A percentile compares a stretch with the other conserved stretches of the same genome.
These are phyloP conservation scores for Anoplius nigerrimus DNA, from an alignment of 2,888 invertebrate genomes.

Conservation along the genomic window DNA sequence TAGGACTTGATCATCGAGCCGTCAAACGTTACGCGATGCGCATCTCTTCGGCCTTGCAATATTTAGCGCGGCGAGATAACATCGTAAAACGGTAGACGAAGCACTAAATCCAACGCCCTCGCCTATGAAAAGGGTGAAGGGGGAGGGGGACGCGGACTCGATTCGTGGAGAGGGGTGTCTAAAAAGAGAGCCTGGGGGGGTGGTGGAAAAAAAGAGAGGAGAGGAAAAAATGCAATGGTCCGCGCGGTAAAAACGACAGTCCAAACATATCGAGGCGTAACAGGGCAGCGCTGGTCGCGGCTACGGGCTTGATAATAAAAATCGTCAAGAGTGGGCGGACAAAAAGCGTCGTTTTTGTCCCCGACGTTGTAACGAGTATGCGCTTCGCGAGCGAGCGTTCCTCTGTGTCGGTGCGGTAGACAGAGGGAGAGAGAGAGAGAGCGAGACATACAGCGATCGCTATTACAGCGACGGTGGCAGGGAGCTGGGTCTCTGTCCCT, in stretches of 20 bases:
- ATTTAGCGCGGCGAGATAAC: neutral
- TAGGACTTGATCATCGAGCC: too few species aligned
- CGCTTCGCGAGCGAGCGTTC: too few species aligned
- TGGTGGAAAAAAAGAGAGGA: neutral
- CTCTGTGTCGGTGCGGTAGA: too few species aligned
- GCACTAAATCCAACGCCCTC: too few species aligned
- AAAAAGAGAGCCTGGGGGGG: neutral
- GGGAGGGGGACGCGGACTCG: neutral
- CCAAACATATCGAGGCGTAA: slow-evolving; percentile 1
- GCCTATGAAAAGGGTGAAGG: neutral
- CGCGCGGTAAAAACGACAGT: too few species aligned
- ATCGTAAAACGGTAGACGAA: neutral
- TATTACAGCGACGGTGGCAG: neutral
- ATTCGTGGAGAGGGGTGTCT: neutral
- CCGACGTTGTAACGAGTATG: neutral
- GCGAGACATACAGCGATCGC: too few species aligned
- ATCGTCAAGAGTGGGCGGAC: neutral
- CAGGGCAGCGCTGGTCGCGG: neutral
- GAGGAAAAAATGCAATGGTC: neutral
- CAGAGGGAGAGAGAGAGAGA: too few species aligned
- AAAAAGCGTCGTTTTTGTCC: neutral
- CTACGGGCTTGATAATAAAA: neutral
- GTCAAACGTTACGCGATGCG: too few species aligned
- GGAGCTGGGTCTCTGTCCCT: too few species aligned
- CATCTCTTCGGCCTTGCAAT: neutral